A percentile compares a stretch with the other conserved stretches of the same genome.
Evolutionary conservation across 2,797 vertebrate genomes (phyloP).

Genomic region (Fistularia tabacaria): DNA sequence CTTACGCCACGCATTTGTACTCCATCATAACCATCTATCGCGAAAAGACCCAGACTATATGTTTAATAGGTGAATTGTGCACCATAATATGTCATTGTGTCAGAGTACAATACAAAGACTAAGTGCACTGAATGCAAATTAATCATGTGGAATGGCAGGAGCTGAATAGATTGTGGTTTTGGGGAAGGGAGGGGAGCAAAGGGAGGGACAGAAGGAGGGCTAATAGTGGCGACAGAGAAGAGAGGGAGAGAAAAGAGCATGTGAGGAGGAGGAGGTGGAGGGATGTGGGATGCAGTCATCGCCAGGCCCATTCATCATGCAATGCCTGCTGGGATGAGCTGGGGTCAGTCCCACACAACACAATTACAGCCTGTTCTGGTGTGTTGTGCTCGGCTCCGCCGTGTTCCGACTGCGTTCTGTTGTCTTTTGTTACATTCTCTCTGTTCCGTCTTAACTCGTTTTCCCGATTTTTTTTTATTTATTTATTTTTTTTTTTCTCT

Average conservation of each 20-base stretch:
- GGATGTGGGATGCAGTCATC: slow-evolving; percentile 66
- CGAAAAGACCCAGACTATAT: slow-evolving; percentile 50
- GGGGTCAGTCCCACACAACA: slow-evolving; percentile 74
- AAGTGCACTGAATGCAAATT: slow-evolving; percentile 76
- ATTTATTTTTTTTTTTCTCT: slow-evolving; percentile 11
- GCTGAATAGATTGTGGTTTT: slow-evolving; percentile 71
- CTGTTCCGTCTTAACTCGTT: slow-evolving; percentile 51
- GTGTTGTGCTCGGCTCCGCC: slow-evolving; percentile 60
- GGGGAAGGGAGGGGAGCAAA: slow-evolving; percentile 43
- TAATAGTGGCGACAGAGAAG: slow-evolving; percentile 62
- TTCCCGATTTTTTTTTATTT: slow-evolving; percentile 37
- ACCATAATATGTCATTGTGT: slow-evolving; percentile 75
- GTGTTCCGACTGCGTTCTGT: slow-evolving; percentile 62
- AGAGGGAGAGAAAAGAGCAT: slow-evolving; percentile 63
- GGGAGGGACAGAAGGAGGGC: slow-evolving; percentile 68
- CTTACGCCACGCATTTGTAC: slow-evolving; percentile 40
- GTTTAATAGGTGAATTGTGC: slow-evolving; percentile 69
- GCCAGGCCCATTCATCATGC: slow-evolving; percentile 75
- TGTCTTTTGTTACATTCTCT: slow-evolving; percentile 63
- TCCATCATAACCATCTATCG: slow-evolving; percentile 45
- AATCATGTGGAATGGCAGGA: slow-evolving; percentile 71
- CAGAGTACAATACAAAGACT: slow-evolving; percentile 67
- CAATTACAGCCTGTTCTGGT: slow-evolving; percentile 75
- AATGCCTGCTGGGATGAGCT: slow-evolving; percentile 74
- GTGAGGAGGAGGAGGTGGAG: slow-evolving; percentile 43